Conservation (phyloP, 2,888 invertebrate species). For the Hyposoter didymator region DNA sequence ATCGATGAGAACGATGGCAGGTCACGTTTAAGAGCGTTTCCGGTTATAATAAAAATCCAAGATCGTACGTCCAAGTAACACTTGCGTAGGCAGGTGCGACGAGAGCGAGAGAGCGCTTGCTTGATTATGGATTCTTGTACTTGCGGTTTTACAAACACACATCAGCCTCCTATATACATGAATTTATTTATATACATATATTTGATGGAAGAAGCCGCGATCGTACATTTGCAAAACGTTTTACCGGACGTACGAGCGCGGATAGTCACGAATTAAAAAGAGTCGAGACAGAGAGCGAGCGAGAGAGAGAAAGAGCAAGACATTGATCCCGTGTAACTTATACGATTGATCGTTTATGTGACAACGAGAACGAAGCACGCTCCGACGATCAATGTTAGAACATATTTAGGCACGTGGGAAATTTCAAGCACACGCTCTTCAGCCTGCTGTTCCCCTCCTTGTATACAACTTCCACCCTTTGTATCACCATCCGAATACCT, state of each 20-base stretch:
- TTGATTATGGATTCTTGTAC: constrained; percentile 34
- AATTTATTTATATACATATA: constrained; percentile 24
- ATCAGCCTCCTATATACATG: background rate
- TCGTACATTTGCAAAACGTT: constrained; percentile 54
- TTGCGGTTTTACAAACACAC: constrained; percentile 25
- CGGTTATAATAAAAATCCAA: constrained; percentile 74
- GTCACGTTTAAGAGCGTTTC: constrained; percentile 77
- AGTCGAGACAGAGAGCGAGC: background rate
- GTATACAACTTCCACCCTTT: constrained; percentile 33
- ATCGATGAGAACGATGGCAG: constrained; percentile 66
- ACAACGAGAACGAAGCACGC: constrained; percentile 39
- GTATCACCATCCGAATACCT: constrained; percentile 38
- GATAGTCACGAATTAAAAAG: constrained; percentile 28
- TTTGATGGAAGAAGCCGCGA: constrained; percentile 28
- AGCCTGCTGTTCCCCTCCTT: constrained; percentile 3
- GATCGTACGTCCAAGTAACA: constrained; percentile 18
- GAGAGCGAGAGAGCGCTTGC: constrained; percentile 2
- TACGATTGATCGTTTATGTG: constrained; percentile 48
- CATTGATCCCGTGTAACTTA: constrained; percentile 42
- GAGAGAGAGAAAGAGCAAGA: background rate
- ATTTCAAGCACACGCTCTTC: constrained; percentile 29
- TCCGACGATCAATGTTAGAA: constrained; percentile 44
- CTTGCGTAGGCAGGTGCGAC: constrained; percentile 43
- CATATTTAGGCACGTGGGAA: constrained; percentile 51
- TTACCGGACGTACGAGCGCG: constrained; percentile 55